Base-by-base conservation (phyloP, 1,140 invertebrate genomes). In the Drosophila kanapiae region DNA sequence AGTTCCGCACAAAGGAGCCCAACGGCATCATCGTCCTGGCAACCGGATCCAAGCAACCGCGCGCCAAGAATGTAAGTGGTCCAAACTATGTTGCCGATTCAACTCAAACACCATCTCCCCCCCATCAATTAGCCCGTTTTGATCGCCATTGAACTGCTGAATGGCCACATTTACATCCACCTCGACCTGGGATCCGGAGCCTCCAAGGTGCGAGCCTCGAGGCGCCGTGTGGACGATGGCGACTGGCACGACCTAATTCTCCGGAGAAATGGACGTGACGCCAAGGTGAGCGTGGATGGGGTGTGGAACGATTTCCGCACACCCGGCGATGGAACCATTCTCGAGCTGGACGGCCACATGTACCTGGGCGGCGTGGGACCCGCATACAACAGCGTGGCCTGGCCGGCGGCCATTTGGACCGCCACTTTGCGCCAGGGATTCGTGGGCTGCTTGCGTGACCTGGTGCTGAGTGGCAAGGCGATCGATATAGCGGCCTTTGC, bases 21-120 rank as follows among this genome's bases (percentile, higher is more conserved):
- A 97, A 99, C 92, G 98, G 98, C 14, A 94, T 99, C 57, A 95
- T 99, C 60, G 95, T 99, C 84, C 98, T 98, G 94, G 98, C 98
- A 92, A 96, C 96, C 80, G 97, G 97, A 86, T 95, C 95, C 45
- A 95, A 96, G 77, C 94, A 96, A 72, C 95, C 95, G 75, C 94
- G 95, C 93, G 96, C 96, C 40, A 92, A 92, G 38, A 92, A 92
- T 57, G 91, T 92, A 8, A 33, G 37, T 3, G 14, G 1, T 5
- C 23, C 6, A 0, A 37, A n/a, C n/a, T 6, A 38, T n/a, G 5
- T 38, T 38, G 5, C 1, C 5, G 0, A 10, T 8, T 6, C 1
- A 16, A 37, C 40, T 43, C 6, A n/a, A 23, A 37, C 9, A 37
- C 9, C 35, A 48, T 51, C 18, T 27, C 37, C 27, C 6, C 6